Base-by-base conservation (phyloP, 2,113 vertebrate genomes). In the Salvelinus fontinalis region DNA sequence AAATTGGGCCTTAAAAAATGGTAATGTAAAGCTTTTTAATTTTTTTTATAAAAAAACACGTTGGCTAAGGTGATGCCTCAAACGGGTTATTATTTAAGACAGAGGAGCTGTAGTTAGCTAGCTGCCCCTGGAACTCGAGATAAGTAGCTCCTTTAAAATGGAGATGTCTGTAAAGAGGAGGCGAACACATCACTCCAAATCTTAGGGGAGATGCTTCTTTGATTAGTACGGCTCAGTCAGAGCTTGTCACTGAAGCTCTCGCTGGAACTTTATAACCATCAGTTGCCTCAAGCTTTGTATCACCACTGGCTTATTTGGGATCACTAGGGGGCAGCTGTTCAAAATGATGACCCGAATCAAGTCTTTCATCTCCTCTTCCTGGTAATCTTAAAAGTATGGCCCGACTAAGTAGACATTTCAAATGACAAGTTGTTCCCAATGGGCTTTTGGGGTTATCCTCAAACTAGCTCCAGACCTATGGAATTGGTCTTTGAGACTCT, bases 401-500 rank as follows among this genome's bases (percentile, higher is more conserved):
- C 16, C 34, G 7, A 20, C 29, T 27, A 27, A 67, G 16, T 18
- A 20, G 27, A 7, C 66, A 31, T 20, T 75, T 31, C 22, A 67
- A 29, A 67, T 26, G 16, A 70, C 75, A 60, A 31, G 18, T 60
- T 24, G 34, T 26, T 44, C 24, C n/a, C n/a, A 48, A 8, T 18
- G 11, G 22, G 49, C 16, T 22, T 51, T 51, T 16, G 49, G 59
- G 5, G 59, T 60, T 64, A 65, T 20, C 22, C 68, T 64, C 34
- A 18, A 27, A 24, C 49, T 12, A 24, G 57, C 8, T 20, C 26
- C 3, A 65, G 34, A 20, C 57, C 59, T 26, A 60, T 67, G 26
- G 29, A 60, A 49, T 18, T 31, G 12, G 62, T 22, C 31, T n/a
- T 49, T 59, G 60, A 48, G 29, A 24, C 81, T 75, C n/a, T 69